These are phyloP conservation scores for Hystrix brachyura DNA, from an alignment of 2,113 vertebrate genomes.

Conservation along the genomic window DNA sequence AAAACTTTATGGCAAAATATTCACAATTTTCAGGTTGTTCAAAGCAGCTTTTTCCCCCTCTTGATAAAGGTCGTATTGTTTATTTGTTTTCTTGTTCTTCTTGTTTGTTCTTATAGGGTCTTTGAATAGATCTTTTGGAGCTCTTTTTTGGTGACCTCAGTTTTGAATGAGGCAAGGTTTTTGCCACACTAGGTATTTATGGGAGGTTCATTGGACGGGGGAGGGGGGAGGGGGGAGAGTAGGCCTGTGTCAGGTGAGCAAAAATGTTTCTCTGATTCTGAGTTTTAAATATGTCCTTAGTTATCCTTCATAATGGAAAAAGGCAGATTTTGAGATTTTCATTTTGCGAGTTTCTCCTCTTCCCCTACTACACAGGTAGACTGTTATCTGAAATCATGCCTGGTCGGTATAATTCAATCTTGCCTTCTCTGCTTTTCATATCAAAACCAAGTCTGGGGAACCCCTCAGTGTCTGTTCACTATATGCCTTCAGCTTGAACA, in stretches of 20 bases:
- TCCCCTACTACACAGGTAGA: neutral
- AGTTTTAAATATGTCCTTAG: neutral
- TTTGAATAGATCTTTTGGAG: neutral
- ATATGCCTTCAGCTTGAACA: neutral
- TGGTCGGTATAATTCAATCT: neutral
- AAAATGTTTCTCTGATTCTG: neutral
- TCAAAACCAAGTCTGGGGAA: neutral
- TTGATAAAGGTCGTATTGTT: neutral
- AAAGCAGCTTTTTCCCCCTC: neutral
- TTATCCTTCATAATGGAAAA: neutral
- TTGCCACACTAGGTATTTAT: neutral
- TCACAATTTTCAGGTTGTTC: constrained; percentile 26
- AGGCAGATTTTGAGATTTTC: neutral
- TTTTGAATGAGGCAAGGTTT: constrained; percentile 15
- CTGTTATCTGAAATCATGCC: neutral
- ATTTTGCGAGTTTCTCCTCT: neutral
- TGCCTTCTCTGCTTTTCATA: neutral
- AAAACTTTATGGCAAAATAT: neutral
- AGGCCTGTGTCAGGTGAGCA: neutral
- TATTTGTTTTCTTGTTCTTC: neutral
- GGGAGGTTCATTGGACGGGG: neutral
- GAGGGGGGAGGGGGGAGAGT: no score
- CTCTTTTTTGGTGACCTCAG: neutral
- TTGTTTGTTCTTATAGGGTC: neutral
- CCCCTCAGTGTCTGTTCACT: neutral